Percentiles rank a stretch among this genome's conserved stretches.
Conservation (phyloP, 2,797 vertebrate genomes). For the Valencia hispanica region DNA sequence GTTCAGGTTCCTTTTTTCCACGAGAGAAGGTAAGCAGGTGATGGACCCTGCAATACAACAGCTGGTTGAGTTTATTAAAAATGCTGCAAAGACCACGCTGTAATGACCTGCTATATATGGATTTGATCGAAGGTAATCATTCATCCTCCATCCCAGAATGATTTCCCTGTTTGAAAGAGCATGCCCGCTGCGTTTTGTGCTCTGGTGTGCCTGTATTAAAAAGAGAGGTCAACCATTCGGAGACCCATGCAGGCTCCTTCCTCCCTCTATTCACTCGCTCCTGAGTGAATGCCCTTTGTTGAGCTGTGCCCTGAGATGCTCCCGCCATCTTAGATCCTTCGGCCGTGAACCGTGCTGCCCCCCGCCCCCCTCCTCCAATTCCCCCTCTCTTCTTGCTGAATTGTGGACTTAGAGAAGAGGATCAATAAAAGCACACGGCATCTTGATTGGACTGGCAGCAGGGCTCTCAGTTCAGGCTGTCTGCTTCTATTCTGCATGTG, state of each 20-base stretch:
- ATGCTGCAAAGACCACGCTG: conserved; percentile 15
- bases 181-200: conserved; percentile 4
- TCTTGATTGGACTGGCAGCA: conserved; percentile 81
- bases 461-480: conserved; percentile 61
- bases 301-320: conserved; percentile 78
- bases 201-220: conserved; percentile 45
- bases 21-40: conserved; percentile 48
- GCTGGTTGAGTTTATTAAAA: conserved; percentile 33
- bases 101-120: conserved; percentile 46
- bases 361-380: conserved; percentile 49
- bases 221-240: conserved; percentile 76
- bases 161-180: conserved; percentile 14
- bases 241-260: conserved; percentile 50
- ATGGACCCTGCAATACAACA: conserved; percentile 48
- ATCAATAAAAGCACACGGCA: conserved; percentile 81
- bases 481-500: conserved; percentile 39
- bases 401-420: conserved; percentile 68
- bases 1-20: conserved; percentile 14
- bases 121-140: conserved; percentile 57
- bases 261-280: conserved; percentile 54
- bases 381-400: conserved; percentile 63
- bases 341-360: conserved; percentile 74
- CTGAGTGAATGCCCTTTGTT: conserved; percentile 78
- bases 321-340: conserved; percentile 83
- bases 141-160: conserved; percentile 30